These are phyloP conservation scores for Physella acuta DNA, from an alignment of 1,140 invertebrate species.

Conservation along the genomic window DNA sequence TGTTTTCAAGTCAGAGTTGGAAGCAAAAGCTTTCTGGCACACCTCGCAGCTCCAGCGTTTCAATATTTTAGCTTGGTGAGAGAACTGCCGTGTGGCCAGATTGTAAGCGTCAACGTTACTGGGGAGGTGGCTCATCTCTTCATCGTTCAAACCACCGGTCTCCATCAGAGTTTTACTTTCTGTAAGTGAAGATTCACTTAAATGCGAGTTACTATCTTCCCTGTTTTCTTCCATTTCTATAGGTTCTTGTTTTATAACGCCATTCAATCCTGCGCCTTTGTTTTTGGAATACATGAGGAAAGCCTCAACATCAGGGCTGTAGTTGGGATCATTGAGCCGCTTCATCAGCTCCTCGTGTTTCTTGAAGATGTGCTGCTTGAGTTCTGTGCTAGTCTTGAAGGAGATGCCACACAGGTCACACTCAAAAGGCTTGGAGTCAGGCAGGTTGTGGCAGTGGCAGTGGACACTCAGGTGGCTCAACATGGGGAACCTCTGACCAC, in stretches of 20 bases:
- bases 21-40: slow-evolving; percentile 27
- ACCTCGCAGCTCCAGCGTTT: slow-evolving; percentile 31
- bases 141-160: not conserved
- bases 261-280: not conserved
- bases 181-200: not conserved
- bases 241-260: not conserved
- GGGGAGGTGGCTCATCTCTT: not conserved
- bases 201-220: not conserved
- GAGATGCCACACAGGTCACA: slow-evolving; percentile 20
- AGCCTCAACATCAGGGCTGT: not conserved
- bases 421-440: slow-evolving; percentile 28
- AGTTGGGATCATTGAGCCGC: not conserved
- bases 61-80: slow-evolving; percentile 15
- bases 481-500: slow-evolving; percentile 25
- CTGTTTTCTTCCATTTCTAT: not conserved
- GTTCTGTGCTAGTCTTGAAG: slow-evolving; percentile 23
- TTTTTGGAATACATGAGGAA: not conserved
- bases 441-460: slow-evolving; percentile 22
- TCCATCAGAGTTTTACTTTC: not conserved
- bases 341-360: slow-evolving; percentile 25
- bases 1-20: slow-evolving; percentile 31
- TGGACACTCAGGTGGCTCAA: slow-evolving; percentile 29
- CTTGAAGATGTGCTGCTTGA: slow-evolving; percentile 30
- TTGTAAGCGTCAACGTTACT: slow-evolving; percentile 28
- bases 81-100: slow-evolving; percentile 20